Percentiles rank a stretch among this genome's conserved stretches.
Evolutionary conservation across 2,113 vertebrate genomes (phyloP).

Genomic region (Dolichotis patagonum): DNA sequence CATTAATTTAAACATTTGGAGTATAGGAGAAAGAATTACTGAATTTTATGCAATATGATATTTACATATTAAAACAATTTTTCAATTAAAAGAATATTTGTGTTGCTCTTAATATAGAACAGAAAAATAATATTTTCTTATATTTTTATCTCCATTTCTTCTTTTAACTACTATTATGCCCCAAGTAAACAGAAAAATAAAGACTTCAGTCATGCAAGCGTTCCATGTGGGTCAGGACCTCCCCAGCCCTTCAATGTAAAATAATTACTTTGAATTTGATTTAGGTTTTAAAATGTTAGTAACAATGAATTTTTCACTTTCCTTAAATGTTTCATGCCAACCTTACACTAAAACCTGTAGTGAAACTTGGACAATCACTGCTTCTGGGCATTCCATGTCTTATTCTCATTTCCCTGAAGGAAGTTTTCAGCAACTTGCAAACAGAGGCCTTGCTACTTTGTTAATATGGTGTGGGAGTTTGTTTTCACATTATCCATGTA

Average conservation of each 20-base stretch:
- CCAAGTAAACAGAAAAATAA: neutral
- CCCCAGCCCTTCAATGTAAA: neutral
- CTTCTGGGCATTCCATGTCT: neutral
- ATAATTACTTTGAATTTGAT: constrained; percentile 8
- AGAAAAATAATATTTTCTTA: neutral
- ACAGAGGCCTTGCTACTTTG: neutral
- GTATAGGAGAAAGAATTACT: neutral
- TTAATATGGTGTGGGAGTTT: constrained; percentile 13
- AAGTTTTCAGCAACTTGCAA: constrained; percentile 16
- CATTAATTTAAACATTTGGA: neutral
- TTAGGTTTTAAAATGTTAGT: neutral
- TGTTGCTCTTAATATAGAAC: neutral
- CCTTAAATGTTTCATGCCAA: neutral
- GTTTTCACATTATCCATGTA: neutral
- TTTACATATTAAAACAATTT: constrained; percentile 1
- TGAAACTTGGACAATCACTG: neutral
- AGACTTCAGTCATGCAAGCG: neutral
- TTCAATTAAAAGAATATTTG: neutral
- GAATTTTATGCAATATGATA: neutral
- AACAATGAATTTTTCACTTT: neutral
- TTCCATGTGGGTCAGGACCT: neutral
- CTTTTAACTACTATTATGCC: neutral
- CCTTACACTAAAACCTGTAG: neutral
- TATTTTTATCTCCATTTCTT: neutral
- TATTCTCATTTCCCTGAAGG: constrained; percentile 42